Base-by-base conservation (phyloP, 30 jellyfish, hydroid and myxozoan species). In the Chironex yamaguchii region DNA sequence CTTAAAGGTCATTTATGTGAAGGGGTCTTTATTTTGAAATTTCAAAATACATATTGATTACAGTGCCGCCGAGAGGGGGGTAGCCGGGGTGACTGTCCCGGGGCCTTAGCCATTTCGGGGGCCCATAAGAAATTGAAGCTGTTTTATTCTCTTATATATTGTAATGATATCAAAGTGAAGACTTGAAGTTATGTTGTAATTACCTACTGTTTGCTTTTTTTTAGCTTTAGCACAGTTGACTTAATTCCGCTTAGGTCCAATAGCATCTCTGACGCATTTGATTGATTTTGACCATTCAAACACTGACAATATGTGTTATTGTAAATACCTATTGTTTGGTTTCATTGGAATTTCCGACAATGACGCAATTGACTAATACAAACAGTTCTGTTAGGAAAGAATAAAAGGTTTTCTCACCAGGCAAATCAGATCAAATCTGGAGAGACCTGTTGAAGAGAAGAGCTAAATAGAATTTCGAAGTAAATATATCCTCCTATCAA, bases 41-140 rank as follows among this genome's bases (percentile, higher is more conserved):
- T 42, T 6, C 17, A 6, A 17, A 42, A 42, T 42, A 42, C 58
- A 42, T 42, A 42, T 42, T 42, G 58, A 42, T 6, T 17, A 42
- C 58, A 42, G n/a, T n/a, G n/a, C n/a, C n/a, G n/a, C n/a, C n/a
- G n/a, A n/a, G n/a, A n/a, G n/a, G n/a, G n/a, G n/a, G n/a, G n/a
- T n/a, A n/a, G n/a, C n/a, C n/a, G n/a, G n/a, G n/a, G n/a, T n/a
- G n/a, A n/a, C n/a, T n/a, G n/a, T n/a, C n/a, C n/a, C n/a, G n/a
- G n/a, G n/a, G 81, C 81, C 81, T 31, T 28, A 63, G 81, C 81
- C 64, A 24, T 67, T 67, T 67, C 67, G 65, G 81, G 78, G 85
- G 85, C 72, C 85, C 85, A 28, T 34, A 17, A 3, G 11, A 71
- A 71, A 67, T 67, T 71, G 71, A 71, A 71, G 48, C 71, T 71